These are phyloP conservation scores for Cephus runcator DNA, from an alignment of 2,888 invertebrate genomes.

Conservation along the genomic window DNA sequence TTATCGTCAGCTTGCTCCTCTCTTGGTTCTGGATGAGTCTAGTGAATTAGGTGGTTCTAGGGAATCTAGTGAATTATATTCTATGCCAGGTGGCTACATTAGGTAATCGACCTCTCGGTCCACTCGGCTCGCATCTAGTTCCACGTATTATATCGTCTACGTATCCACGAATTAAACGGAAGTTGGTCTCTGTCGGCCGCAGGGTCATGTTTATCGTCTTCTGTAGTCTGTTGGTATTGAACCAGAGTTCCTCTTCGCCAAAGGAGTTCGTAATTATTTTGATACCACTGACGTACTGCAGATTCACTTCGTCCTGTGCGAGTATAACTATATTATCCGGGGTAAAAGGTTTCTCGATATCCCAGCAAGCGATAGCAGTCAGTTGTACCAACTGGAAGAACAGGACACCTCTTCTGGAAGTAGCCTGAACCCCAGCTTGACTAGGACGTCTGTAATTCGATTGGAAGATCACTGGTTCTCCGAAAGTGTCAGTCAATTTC, in stretches of 20 bases:
- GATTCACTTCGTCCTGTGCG: slow-evolving; percentile 49
- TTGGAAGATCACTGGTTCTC: slow-evolving; percentile 52
- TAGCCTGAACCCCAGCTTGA: slow-evolving; percentile 62
- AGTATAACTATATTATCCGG: slow-evolving; percentile 56
- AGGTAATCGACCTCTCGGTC: slow-evolving; percentile 28
- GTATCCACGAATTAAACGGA: slow-evolving; percentile 53
- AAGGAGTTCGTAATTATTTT: slow-evolving; percentile 52
- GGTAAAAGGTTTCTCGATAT: slow-evolving; percentile 59
- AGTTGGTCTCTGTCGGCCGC: slow-evolving; percentile 54
- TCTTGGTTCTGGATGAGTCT: not conserved
- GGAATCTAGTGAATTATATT: slow-evolving; percentile 34
- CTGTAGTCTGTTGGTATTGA: slow-evolving; percentile 61
- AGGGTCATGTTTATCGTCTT: slow-evolving; percentile 58
- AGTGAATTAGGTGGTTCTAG: not conserved
- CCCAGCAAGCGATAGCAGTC: slow-evolving; percentile 64
- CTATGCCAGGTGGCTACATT: slow-evolving; percentile 47
- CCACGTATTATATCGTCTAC: slow-evolving; percentile 58
- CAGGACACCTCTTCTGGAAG: slow-evolving; percentile 56
- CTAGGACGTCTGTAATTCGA: slow-evolving; percentile 57
- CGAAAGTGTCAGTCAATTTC: slow-evolving; percentile 42
- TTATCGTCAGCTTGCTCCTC: not conserved
- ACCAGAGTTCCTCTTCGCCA: slow-evolving; percentile 60
- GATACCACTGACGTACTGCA: slow-evolving; percentile 62
- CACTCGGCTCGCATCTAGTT: slow-evolving; percentile 53
- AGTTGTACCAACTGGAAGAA: slow-evolving; percentile 63